Conservation (phyloP, 2,113 vertebrate species). For the Rallus limicola region DNA sequence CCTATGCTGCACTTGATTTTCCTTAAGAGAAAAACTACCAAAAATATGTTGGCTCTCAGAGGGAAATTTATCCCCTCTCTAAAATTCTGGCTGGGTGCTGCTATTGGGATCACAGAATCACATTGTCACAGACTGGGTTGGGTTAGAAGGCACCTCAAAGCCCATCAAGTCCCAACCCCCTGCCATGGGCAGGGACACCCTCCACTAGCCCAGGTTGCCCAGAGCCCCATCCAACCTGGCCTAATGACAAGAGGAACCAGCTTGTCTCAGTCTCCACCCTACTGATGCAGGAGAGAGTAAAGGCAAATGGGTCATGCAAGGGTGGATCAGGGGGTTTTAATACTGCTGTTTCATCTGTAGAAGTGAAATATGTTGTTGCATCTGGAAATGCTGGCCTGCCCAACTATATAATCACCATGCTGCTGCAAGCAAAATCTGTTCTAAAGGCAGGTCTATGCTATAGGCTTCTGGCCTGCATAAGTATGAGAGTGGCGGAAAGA, state of each 20-base stretch:
- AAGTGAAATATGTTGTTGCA: conserved; percentile 52
- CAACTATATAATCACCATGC: conserved; percentile 1
- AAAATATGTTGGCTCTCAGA: neutral
- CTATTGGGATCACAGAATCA: neutral
- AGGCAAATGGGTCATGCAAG: conserved; percentile 53
- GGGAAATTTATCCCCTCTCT: neutral
- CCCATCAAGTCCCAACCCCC: no score
- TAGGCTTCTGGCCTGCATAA: conserved; percentile 52
- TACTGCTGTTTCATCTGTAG: conserved; percentile 45
- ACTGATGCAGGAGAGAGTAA: conserved; percentile 30
- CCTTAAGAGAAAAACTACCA: neutral
- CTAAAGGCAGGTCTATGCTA: neutral
- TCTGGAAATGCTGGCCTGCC: conserved; percentile 60
- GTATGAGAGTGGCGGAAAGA: neutral
- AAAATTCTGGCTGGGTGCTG: neutral
- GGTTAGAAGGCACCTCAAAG: no score
- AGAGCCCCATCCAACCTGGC: no score
- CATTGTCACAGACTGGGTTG: no score
- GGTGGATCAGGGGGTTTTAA: conserved; percentile 38
- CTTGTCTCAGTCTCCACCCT: neutral
- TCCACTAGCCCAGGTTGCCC: no score
- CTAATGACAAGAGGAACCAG: neutral
- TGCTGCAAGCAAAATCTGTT: conserved; percentile 48
- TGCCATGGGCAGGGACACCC: no score
- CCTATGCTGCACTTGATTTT: neutral